phyloP scores from a whole-genome alignment of 2,113 vertebrate species.

The Pelecanoides urinatrix region DNA sequence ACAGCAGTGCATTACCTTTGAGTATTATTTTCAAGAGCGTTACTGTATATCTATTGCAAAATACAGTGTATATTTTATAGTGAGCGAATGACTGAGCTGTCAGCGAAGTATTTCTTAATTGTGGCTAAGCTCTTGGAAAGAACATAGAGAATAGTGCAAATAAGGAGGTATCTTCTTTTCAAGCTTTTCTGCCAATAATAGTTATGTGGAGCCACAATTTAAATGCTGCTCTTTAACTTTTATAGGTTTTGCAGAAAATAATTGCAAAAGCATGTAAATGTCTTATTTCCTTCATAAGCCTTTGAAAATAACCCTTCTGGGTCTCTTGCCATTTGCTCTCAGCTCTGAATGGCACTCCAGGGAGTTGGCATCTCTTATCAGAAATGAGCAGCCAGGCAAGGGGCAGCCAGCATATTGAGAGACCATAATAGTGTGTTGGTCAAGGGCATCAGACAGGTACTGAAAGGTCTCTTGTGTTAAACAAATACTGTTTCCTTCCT shows the following conservation, averaged over 20 bases:
- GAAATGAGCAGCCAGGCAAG: constrained; percentile 70
- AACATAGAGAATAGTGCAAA: not conserved
- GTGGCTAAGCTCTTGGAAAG: constrained; percentile 20
- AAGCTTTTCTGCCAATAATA: constrained; percentile 22
- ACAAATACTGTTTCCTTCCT: constrained; percentile 80
- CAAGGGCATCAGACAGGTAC: constrained; percentile 78
- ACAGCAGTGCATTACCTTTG: not conserved
- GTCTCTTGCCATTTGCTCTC: constrained; percentile 58
- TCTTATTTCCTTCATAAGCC: constrained; percentile 68
- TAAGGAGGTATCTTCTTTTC: not conserved
- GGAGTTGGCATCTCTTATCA: constrained; percentile 78
- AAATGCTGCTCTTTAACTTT: constrained; percentile 50
- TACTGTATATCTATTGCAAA: constrained; percentile 3
- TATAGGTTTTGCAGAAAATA: constrained; percentile 45
- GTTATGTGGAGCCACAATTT: not conserved
- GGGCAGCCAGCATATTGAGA: constrained; percentile 75
- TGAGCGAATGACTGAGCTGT: constrained; percentile 51
- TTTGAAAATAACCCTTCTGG: constrained; percentile 70
- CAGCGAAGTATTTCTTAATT: constrained; percentile 60
- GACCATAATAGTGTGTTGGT: constrained; percentile 63
- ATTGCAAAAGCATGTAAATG: constrained; percentile 66
- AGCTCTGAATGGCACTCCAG: constrained; percentile 62
- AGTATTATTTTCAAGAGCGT: constrained; percentile 10
- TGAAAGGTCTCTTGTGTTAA: constrained; percentile 76
- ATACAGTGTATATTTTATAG: constrained; percentile 17